Percentiles rank a stretch among this genome's conserved stretches.
Conservation (phyloP, 2,797 vertebrate genomes). For the Sebastes steindachneri region DNA sequence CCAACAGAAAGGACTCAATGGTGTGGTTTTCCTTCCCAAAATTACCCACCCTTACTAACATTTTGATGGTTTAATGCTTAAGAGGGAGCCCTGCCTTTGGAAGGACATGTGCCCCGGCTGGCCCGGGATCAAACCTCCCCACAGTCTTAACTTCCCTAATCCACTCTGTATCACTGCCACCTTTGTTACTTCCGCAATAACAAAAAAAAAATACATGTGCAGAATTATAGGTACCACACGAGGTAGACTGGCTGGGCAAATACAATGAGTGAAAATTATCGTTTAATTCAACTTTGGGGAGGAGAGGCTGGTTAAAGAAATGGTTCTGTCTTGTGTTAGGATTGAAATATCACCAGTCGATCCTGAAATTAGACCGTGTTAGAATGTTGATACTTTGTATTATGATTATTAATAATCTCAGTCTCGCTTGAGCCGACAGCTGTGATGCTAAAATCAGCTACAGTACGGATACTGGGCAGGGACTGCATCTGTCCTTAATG, state of each 20-base stretch:
- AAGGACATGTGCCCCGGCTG: constrained; percentile 56
- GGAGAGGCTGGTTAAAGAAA: not conserved
- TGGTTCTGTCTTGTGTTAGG: not conserved
- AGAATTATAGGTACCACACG: constrained; percentile 22
- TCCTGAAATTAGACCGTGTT: not conserved
- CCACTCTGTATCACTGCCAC: constrained; percentile 41
- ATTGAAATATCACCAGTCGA: not conserved
- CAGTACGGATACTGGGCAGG: constrained; percentile 12
- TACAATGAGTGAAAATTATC: not conserved
- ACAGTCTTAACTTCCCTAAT: constrained; percentile 31
- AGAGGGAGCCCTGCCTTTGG: constrained; percentile 52
- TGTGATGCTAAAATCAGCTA: constrained; percentile 37
- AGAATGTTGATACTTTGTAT: constrained; percentile 8
- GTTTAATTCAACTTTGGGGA: not conserved
- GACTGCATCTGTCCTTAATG: constrained; percentile 28
- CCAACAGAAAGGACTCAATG: constrained; percentile 44
- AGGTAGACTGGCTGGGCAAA: constrained; percentile 3
- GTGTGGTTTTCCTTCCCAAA: constrained; percentile 53
- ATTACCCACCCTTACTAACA: constrained; percentile 52
- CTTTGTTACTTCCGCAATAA: constrained; percentile 38
- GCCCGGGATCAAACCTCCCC: constrained; percentile 48
- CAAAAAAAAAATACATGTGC: constrained; percentile 3
- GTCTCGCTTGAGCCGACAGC: constrained; percentile 22
- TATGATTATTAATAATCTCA: constrained; percentile 32
- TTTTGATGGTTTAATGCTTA: constrained; percentile 73